These are phyloP conservation scores for Rissa tridactyla DNA, from an alignment of 2,113 vertebrate genomes.

Conservation along the genomic window DNA sequence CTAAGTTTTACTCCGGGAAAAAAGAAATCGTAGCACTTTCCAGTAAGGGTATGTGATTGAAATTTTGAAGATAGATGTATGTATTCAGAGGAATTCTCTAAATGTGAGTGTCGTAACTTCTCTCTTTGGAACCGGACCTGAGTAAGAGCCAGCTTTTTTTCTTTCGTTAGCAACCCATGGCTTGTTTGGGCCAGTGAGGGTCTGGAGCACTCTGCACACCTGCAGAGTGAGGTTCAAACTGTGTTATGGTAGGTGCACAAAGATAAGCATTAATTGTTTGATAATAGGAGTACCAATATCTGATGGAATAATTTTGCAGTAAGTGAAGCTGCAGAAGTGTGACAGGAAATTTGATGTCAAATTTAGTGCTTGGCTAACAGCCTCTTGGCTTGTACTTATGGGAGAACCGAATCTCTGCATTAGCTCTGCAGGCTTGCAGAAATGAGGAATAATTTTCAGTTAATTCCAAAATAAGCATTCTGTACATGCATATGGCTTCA, in stretches of 20 bases:
- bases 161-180: background rate
- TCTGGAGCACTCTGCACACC: background rate
- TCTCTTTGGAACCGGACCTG: background rate
- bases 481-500: background rate
- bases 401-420: background rate
- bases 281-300: background rate
- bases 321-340: background rate
- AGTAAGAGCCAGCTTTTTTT: background rate
- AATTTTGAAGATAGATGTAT: background rate
- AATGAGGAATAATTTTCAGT: background rate
- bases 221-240: background rate
- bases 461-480: conserved; percentile 28
- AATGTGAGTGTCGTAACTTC: background rate
- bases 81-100: background rate
- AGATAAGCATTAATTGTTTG: background rate
- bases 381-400: background rate
- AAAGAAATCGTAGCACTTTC: background rate
- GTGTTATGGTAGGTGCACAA: background rate
- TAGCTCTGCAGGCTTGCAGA: background rate
- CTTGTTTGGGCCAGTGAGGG: background rate
- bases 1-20: background rate
- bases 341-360: background rate
- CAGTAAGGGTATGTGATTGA: background rate
- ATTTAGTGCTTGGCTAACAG: background rate
- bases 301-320: background rate